Evolutionary conservation across 2,888 invertebrate genomes (phyloP), one percentile per base, ranked within the genome.

Genomic region (Melanophora roralis): DNA sequence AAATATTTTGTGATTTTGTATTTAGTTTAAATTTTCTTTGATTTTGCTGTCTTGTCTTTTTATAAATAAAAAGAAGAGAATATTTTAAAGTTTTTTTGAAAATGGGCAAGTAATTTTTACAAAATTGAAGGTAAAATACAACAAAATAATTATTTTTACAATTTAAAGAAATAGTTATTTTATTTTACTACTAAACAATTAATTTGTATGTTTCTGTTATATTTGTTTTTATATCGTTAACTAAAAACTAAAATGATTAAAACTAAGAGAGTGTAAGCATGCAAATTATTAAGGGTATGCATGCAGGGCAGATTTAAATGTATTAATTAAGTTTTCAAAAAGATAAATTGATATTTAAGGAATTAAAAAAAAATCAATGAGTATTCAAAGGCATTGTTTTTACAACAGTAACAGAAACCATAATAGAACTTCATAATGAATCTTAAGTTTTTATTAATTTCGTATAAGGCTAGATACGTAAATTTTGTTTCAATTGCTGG

Each of bases 1-100:
- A n/a, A n/a, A n/a, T n/a, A n/a, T 55, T 68, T 74, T 75, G 74
- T 74, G 74, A 74, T 76, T 32, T 55, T 67, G 59, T 74, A 38
- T 57, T 74, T 49, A 67, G 49, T 51, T 49, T 12, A 59, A 57
- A 69, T 40, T 62, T 69, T 64, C 38, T 76, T 69, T 34, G 32
- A 64, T 64, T 64, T 69, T 69, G 27, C 36, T 64, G 53, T 64
- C 34, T 71, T 51, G 51, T 51, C 27, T n/a, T n/a, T 47, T 40
- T 40, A 11, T 23, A 16, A 38, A 71, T 49, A 59, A 43, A 67
- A 67, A 65, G 23, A 60, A 32, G 62, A 65, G 53, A 53, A 40
- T 27, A 53, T 40, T 62, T 76, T 27, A 5, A 5, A 5, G 27
- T 27, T 27, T 60, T 64, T 60, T 59, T 14, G 62, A 36, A 72